Percentiles rank a stretch among this genome's conserved stretches.
Evolutionary conservation across 1,140 invertebrate species (phyloP).

Genomic region (Tetramorium simillimum): DNA sequence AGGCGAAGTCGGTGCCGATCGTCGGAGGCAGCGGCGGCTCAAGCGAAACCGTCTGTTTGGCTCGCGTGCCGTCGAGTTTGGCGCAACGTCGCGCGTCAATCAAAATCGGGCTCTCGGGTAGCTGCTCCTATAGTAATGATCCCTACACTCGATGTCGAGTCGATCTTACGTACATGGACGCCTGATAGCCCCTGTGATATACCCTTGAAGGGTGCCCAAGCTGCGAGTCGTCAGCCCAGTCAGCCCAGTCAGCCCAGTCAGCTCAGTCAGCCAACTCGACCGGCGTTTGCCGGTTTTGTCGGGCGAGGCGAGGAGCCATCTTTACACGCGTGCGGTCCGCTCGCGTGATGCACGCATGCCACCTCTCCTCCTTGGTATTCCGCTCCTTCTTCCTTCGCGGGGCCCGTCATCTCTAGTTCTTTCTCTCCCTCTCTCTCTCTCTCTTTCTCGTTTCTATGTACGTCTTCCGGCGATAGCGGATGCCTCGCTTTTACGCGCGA

Average conservation of each 20-base stretch:
- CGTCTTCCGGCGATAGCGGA: conserved; percentile 22
- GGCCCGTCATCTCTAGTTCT: neutral
- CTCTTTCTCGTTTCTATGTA: conserved; percentile 6
- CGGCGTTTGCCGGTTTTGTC: conserved; percentile 61
- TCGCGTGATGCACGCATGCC: conserved; percentile 81
- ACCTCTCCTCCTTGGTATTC: conserved; percentile 55
- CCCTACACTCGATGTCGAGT: conserved; percentile 76
- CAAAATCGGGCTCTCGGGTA: conserved; percentile 73
- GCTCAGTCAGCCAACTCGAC: conserved; percentile 56
- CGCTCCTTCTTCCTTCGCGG: conserved; percentile 17
- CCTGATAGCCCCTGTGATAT: conserved; percentile 74
- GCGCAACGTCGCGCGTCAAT: conserved; percentile 82
- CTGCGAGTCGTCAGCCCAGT: conserved; percentile 65
- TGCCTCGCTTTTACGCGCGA: conserved; percentile 27
- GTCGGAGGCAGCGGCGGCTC: conserved; percentile 51
- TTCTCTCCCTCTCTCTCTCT: neutral
- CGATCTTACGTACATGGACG: conserved; percentile 73
- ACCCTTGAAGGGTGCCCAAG: conserved; percentile 70
- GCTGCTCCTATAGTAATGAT: conserved; percentile 73
- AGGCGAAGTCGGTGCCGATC: conserved; percentile 67
- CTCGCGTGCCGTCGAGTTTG: conserved; percentile 82
- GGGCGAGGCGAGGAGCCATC: conserved; percentile 73
- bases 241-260: conserved; percentile 64
- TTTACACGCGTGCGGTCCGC: conserved; percentile 81
- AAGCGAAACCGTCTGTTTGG: conserved; percentile 75